Conservation (phyloP, 2,888 invertebrate genomes). For the Stenodera caucasica region DNA sequence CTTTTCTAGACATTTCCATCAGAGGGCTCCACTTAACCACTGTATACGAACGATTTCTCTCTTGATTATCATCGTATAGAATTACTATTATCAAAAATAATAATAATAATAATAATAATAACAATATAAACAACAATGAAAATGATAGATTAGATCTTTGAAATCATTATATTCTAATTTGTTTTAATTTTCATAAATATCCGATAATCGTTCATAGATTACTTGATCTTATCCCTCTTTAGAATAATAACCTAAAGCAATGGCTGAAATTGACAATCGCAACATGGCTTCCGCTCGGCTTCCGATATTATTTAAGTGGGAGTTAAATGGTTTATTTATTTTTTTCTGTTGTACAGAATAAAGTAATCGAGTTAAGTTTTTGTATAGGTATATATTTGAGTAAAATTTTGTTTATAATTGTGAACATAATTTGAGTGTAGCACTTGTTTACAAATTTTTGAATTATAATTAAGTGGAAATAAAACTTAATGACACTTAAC, state of each 20-base stretch:
- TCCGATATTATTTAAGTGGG: constrained; percentile 38
- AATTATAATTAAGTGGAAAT: too few relatives aligned
- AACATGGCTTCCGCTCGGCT: constrained; percentile 47
- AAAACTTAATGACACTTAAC: too few relatives aligned
- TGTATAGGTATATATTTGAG: too few relatives aligned
- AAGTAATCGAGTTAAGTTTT: not conserved
- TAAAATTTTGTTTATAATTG: too few relatives aligned
- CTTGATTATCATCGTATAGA: not conserved
- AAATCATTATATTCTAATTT: not conserved
- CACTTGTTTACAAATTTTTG: too few relatives aligned
- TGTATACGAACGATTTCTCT: not conserved
- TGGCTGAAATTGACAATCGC: constrained; percentile 42
- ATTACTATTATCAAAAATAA: not conserved
- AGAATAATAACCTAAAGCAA: constrained; percentile 29
- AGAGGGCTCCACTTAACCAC: constrained; percentile 44
- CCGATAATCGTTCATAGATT: not conserved
- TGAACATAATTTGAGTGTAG: too few relatives aligned
- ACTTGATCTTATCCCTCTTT: constrained; percentile 26
- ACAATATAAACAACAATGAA: not conserved
- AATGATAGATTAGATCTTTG: not conserved
- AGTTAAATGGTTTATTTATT: constrained; percentile 30
- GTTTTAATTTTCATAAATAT: constrained; percentile 8
- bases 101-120: not conserved
- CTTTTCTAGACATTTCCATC: constrained; percentile 41
- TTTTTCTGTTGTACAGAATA: not conserved